Percentiles rank a stretch among this genome's conserved stretches.
These are phyloP conservation scores for Cantharis flavilabris DNA, from an alignment of 2,888 invertebrate genomes.

Conservation along the genomic window DNA sequence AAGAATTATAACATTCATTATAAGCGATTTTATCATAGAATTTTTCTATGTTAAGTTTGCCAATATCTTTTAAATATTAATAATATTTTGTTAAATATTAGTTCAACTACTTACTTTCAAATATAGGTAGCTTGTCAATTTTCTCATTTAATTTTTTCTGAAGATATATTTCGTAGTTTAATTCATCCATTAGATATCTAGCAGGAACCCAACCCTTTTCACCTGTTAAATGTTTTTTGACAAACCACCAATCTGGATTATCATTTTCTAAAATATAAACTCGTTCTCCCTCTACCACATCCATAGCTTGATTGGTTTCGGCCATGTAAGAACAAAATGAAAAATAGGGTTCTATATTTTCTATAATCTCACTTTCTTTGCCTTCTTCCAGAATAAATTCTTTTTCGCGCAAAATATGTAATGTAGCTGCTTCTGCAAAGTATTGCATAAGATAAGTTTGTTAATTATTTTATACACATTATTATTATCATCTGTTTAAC, in stretches of 20 bases:
- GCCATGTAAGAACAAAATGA: constrained; percentile 85
- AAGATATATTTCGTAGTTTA: constrained; percentile 78
- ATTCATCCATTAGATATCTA: constrained; percentile 82
- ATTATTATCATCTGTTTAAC: too few species aligned
- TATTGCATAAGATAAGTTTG: not conserved
- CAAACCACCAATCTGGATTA: constrained; percentile 92
- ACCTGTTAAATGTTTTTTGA: constrained; percentile 84
- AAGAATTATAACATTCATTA: too few species aligned
- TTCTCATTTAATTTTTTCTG: constrained; percentile 89
- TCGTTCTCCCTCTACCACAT: constrained; percentile 87
- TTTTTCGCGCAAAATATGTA: constrained; percentile 56
- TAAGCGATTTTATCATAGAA: not conserved
- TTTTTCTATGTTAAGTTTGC: not conserved
- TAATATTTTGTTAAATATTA: not conserved
- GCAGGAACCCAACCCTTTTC: constrained; percentile 95
- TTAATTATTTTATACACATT: not conserved
- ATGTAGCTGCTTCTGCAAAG: constrained; percentile 52
- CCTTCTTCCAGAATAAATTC: constrained; percentile 49
- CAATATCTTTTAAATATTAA: not conserved
- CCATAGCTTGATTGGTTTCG: constrained; percentile 85
- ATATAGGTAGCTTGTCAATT: constrained; percentile 88
- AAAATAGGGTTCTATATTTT: constrained; percentile 77
- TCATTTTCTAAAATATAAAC: constrained; percentile 81
- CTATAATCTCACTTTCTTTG: constrained; percentile 44
- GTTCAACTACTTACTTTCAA: constrained; percentile 76